Conservation (phyloP, 2,113 vertebrate genomes). For the Heptranchias perlo region DNA sequence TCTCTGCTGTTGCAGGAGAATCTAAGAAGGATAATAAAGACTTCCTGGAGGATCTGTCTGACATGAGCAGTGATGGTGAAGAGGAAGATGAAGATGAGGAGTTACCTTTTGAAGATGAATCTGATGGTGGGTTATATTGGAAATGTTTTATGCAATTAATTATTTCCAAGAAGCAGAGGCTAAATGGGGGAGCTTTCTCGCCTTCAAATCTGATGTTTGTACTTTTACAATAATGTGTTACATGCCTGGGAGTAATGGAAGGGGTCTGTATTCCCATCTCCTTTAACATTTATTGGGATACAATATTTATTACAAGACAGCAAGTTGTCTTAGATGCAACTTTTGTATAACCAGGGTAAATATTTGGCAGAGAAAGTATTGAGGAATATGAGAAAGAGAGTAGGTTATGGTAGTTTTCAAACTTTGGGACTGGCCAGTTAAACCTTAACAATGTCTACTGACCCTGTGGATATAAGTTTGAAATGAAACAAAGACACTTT, state of each 20-base stretch:
- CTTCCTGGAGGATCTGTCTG: constrained; percentile 37
- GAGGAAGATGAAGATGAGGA: constrained; percentile 29
- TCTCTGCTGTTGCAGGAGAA: constrained; percentile 42
- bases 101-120: not conserved
- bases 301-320: not conserved
- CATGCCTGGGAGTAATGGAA: too few species aligned
- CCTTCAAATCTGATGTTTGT: too few species aligned
- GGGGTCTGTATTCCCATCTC: too few species aligned
- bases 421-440: not conserved
- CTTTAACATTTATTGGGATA: too few species aligned
- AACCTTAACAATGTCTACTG: not conserved
- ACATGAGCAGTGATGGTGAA: constrained; percentile 45
- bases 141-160: constrained; percentile 36
- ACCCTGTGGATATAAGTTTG: not conserved
- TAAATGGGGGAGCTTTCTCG: not conserved
- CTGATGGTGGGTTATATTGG: constrained; percentile 45
- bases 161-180: constrained; percentile 41
- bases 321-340: not conserved
- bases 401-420: not conserved
- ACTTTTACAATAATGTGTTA: too few species aligned
- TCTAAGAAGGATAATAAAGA: constrained; percentile 39
- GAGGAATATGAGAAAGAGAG: not conserved
- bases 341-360: not conserved
- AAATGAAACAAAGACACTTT: not conserved
- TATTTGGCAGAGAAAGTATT: not conserved